Conservation (phyloP, 2,888 invertebrate species). For the Volucella inflata region DNA sequence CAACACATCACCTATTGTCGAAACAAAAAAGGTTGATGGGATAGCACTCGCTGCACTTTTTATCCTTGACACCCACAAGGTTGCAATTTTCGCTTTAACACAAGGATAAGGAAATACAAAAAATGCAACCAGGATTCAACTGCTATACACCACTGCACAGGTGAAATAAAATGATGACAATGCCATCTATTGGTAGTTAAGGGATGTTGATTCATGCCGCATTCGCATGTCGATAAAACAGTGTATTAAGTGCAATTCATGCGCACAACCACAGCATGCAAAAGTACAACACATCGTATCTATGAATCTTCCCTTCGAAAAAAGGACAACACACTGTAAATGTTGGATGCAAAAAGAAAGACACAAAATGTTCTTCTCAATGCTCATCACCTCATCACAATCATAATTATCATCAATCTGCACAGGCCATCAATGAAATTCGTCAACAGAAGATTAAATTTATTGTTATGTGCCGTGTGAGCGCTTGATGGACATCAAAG, state of each 20-base stretch:
- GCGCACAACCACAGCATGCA: constrained; percentile 51
- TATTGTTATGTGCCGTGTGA: constrained; percentile 61
- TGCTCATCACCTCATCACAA: constrained; percentile 68
- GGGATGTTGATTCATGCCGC: constrained; percentile 23
- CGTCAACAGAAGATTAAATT: constrained; percentile 74
- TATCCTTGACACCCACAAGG: constrained; percentile 12
- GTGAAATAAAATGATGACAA: constrained; percentile 15
- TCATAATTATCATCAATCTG: constrained; percentile 63
- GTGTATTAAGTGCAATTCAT: constrained; percentile 64
- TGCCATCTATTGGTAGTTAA: constrained; percentile 64
- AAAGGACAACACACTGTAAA: constrained; percentile 6
- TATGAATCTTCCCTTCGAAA: background rate
- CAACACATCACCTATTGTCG: background rate
- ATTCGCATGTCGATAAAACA: constrained; percentile 64
- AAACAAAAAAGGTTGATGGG: constrained; percentile 31
- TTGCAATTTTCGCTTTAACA: constrained; percentile 57
- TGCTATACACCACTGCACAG: constrained; percentile 32
- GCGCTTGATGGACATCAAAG: constrained; percentile 69
- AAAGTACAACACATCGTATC: background rate
- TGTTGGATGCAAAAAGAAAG: constrained; percentile 36
- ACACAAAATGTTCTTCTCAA: constrained; percentile 4
- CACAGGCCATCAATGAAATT: constrained; percentile 71
- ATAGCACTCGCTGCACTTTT: constrained; percentile 45
- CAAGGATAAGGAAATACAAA: constrained; percentile 18
- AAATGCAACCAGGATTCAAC: constrained; percentile 28